Percentiles rank a stretch among this genome's conserved stretches.
Conservation (phyloP, 2,888 invertebrate genomes). For the Drosophila mulleri region DNA sequence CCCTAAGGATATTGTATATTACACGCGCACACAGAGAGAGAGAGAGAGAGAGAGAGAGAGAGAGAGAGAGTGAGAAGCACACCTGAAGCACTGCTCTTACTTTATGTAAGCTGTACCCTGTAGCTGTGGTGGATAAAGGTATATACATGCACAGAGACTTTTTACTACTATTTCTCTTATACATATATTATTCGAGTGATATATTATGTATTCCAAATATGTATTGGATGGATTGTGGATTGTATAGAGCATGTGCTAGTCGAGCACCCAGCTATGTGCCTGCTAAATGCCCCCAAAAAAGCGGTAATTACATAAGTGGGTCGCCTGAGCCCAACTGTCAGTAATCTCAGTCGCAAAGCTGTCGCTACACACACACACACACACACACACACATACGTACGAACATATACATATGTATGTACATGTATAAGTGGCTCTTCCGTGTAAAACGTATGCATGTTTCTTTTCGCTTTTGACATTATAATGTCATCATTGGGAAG, state of each 20-base stretch:
- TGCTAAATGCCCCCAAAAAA: constrained; percentile 39
- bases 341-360: constrained; percentile 41
- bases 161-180: neutral
- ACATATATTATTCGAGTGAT: too few species aligned
- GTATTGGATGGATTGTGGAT: neutral
- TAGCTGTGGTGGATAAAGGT: neutral
- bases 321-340: constrained; percentile 44
- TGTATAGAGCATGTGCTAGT: constrained; percentile 1
- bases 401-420: neutral
- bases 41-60: neutral
- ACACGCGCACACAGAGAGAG: neutral
- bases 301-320: constrained; percentile 59
- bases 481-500: constrained; percentile 53
- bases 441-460: constrained; percentile 17
- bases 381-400: constrained; percentile 4
- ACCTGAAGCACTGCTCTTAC: constrained; percentile 12
- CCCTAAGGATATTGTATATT: constrained; percentile 24
- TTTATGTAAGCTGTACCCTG: constrained; percentile 3
- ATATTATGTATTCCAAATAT: neutral
- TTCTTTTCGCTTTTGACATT: constrained; percentile 22
- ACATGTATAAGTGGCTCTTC: constrained; percentile 14
- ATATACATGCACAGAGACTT: neutral
- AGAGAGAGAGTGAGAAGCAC: neutral
- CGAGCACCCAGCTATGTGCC: neutral
- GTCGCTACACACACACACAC: constrained; percentile 15